Evolutionary conservation across 2,113 vertebrate genomes (phyloP).

Genomic region (Thalassoma bifasciatum): DNA sequence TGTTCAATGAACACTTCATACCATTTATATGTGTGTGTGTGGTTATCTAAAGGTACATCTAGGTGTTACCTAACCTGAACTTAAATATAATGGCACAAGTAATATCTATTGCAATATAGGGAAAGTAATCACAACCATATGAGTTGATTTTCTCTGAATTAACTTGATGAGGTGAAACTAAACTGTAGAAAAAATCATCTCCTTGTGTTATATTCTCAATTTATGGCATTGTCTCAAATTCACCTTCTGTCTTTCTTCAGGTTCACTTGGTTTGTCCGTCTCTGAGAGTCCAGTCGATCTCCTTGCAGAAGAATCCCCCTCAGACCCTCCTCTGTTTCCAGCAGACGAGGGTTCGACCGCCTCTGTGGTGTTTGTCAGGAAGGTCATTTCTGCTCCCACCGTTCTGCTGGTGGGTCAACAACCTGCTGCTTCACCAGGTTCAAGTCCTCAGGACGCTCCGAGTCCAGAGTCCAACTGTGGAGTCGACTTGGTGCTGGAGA

Average conservation of each 20-base stretch:
- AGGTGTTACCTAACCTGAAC: no score
- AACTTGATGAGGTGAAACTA: no score
- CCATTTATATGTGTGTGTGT: no score
- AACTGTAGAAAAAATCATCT: no score
- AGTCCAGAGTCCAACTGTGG: conserved; percentile 30
- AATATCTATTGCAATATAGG: no score
- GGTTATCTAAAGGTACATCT: no score
- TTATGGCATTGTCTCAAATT: no score
- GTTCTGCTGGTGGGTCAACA: conserved; percentile 29
- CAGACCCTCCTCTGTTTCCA: not conserved
- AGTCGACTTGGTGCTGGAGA: not conserved
- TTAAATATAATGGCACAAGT: no score
- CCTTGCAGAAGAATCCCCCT: not conserved
- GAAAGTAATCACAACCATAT: no score
- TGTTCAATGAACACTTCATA: no score
- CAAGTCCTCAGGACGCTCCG: not conserved
- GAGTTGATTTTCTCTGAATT: no score
- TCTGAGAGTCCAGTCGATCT: not conserved
- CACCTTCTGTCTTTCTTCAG: conserved; percentile 18
- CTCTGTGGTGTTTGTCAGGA: not conserved
- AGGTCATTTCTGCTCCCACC: not conserved
- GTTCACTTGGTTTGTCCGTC: not conserved
- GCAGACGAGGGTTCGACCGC: not conserved
- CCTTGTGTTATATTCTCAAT: no score
- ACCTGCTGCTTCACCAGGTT: not conserved